Percentiles rank a stretch among this genome's conserved stretches.
Conservation (phyloP, 1,140 invertebrate species). For the Drosophila saltans region DNA sequence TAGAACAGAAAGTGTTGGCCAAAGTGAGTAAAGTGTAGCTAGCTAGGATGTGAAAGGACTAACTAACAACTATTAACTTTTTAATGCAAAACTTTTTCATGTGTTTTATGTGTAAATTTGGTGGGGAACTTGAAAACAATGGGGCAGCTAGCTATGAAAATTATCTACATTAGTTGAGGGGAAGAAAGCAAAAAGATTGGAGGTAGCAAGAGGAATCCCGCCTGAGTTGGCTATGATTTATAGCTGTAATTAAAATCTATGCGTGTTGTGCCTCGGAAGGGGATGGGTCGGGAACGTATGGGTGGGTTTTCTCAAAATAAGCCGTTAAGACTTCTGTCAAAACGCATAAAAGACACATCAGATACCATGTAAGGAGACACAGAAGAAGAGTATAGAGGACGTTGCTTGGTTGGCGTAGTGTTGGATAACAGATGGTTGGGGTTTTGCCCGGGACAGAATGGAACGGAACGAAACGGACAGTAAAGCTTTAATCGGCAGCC, state of each 20-base stretch:
- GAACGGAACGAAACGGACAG: background rate
- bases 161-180: background rate
- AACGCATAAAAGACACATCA: constrained; percentile 58
- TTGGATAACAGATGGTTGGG: background rate
- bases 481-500: constrained; percentile 48
- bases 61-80: constrained; percentile 66
- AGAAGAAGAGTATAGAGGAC: background rate
- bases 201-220: constrained; percentile 11
- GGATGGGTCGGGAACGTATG: constrained; percentile 21
- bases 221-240: constrained; percentile 60
- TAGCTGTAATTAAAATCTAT: constrained; percentile 78
- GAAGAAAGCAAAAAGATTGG: background rate
- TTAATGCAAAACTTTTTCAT: constrained; percentile 67
- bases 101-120: constrained; percentile 36
- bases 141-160: constrained; percentile 39
- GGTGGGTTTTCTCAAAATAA: constrained; percentile 43
- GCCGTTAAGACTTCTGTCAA: constrained; percentile 76
- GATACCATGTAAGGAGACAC: constrained; percentile 1
- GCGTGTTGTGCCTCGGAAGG: constrained; percentile 10
- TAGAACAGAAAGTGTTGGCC: too few species aligned
- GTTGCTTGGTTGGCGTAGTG: background rate
- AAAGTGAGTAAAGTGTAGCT: background rate
- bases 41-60: constrained; percentile 10
- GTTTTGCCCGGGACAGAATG: too few species aligned
- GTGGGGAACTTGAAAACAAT: constrained; percentile 40